phyloP scores from a whole-genome alignment of 1,140 invertebrate species.

The Drosophila pectinifera region DNA sequence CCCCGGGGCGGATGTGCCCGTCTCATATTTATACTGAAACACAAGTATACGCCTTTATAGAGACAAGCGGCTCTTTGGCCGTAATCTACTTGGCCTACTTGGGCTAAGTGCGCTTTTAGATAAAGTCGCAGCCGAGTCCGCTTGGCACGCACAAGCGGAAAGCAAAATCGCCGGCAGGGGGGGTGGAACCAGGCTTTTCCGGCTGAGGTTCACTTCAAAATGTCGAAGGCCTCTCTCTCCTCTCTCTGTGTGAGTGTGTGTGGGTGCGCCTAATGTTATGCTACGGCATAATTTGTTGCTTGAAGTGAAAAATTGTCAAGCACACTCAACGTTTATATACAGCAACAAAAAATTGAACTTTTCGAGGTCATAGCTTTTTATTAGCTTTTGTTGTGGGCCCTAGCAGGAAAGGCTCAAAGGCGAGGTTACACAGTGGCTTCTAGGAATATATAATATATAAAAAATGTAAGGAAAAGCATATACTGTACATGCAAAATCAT shows the following conservation, averaged over 20 bases:
- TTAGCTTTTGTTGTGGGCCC: slow-evolving; percentile 67
- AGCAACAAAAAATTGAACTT: slow-evolving; percentile 74
- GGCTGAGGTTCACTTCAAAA: slow-evolving; percentile 47
- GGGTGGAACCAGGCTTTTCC: slow-evolving; percentile 9
- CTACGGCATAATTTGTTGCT: slow-evolving; percentile 80
- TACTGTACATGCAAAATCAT: too few species aligned
- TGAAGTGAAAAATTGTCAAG: slow-evolving; percentile 82
- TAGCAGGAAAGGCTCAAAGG: neutral
- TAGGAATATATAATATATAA: neutral
- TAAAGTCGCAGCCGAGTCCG: slow-evolving; percentile 74
- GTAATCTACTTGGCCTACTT: slow-evolving; percentile 82
- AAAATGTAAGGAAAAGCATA: neutral
- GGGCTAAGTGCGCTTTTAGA: slow-evolving; percentile 81
- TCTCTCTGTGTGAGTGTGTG: slow-evolving; percentile 22
- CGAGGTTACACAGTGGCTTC: neutral
- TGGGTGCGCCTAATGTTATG: slow-evolving; percentile 76
- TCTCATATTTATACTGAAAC: slow-evolving; percentile 11
- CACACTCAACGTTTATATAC: slow-evolving; percentile 77
- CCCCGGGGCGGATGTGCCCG: slow-evolving; percentile 1
- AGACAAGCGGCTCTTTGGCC: slow-evolving; percentile 60
- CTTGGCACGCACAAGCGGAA: slow-evolving; percentile 65
- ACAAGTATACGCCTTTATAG: slow-evolving; percentile 8
- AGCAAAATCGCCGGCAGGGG: slow-evolving; percentile 2
- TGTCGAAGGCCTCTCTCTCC: slow-evolving; percentile 19
- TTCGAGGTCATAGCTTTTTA: slow-evolving; percentile 80